phyloP scores from a whole-genome alignment of 2,797 vertebrate species.

The Notoglanidium macrostoma region DNA sequence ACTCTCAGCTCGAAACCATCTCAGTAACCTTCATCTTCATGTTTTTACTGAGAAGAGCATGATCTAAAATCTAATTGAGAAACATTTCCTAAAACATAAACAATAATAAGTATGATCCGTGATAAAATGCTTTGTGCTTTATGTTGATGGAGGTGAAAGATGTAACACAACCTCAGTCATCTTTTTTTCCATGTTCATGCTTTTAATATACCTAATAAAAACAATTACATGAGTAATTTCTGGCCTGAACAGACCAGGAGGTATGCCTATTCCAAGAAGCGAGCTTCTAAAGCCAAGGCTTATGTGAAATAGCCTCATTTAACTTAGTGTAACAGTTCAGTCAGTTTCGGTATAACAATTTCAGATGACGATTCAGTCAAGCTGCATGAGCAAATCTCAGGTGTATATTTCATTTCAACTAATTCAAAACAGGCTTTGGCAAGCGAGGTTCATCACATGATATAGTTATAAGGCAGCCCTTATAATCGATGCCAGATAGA shows the following conservation, averaged over 20 bases:
- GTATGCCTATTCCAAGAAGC: too few relatives aligned
- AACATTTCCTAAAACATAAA: background rate
- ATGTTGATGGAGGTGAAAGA: background rate
- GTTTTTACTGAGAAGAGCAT: background rate
- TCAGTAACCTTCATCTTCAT: background rate
- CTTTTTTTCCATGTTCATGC: background rate
- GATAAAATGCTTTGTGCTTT: background rate
- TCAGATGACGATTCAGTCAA: too few relatives aligned
- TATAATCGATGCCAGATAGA: too few relatives aligned
- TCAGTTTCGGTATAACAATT: too few relatives aligned
- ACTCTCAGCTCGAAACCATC: background rate
- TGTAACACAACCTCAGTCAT: background rate
- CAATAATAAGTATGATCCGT: background rate
- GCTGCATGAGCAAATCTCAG: too few relatives aligned
- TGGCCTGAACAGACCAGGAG: background rate
- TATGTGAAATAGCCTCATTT: too few relatives aligned
- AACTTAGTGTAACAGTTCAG: too few relatives aligned
- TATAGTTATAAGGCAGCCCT: too few relatives aligned
- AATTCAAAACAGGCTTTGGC: too few relatives aligned
- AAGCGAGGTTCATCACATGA: too few relatives aligned
- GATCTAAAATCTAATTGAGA: background rate
- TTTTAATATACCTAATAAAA: background rate
- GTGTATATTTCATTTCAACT: too few relatives aligned
- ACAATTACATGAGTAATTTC: background rate
- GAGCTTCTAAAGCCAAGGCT: too few relatives aligned